Conservation (phyloP, 2,888 invertebrate species). For the Pollenia amentaria region DNA sequence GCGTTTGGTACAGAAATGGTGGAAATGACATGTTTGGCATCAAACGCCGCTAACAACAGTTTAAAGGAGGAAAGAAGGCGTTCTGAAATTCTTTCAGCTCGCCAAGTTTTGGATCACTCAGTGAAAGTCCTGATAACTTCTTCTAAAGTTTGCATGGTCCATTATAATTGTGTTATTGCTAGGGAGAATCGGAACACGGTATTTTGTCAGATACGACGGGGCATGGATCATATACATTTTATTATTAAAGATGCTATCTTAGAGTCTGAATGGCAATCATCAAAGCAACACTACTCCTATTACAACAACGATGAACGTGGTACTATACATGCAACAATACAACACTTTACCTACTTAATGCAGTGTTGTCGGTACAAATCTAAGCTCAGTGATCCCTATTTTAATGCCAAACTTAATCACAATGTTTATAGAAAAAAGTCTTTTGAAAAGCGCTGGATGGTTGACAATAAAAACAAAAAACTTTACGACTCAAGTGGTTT, state of each 20-base stretch:
- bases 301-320: constrained; percentile 86
- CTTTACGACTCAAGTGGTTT: constrained; percentile 73
- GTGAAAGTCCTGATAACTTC: constrained; percentile 98
- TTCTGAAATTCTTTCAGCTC: constrained; percentile 98
- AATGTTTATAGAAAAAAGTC: constrained; percentile 68
- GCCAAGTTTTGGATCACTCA: constrained; percentile 97
- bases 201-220: constrained; percentile 98
- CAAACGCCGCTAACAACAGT: constrained; percentile 90
- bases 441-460: constrained; percentile 72
- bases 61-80: constrained; percentile 96
- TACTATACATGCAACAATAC: constrained; percentile 91
- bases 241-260: constrained; percentile 98
- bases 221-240: constrained; percentile 98
- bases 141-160: constrained; percentile 97
- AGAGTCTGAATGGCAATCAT: constrained; percentile 86
- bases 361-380: constrained; percentile 85
- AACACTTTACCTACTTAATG: constrained; percentile 92
- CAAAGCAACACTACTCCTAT: constrained; percentile 76
- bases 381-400: constrained; percentile 68
- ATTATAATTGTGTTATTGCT: constrained; percentile 96
- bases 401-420: constrained; percentile 66
- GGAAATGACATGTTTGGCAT: constrained; percentile 97
- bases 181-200: constrained; percentile 98
- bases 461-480: constrained; percentile 78
- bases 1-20: constrained; percentile 99